A percentile compares a stretch with the other conserved stretches of the same genome.
Conservation (phyloP, 1,140 invertebrate genomes). For the Brachystomella parvula region DNA sequence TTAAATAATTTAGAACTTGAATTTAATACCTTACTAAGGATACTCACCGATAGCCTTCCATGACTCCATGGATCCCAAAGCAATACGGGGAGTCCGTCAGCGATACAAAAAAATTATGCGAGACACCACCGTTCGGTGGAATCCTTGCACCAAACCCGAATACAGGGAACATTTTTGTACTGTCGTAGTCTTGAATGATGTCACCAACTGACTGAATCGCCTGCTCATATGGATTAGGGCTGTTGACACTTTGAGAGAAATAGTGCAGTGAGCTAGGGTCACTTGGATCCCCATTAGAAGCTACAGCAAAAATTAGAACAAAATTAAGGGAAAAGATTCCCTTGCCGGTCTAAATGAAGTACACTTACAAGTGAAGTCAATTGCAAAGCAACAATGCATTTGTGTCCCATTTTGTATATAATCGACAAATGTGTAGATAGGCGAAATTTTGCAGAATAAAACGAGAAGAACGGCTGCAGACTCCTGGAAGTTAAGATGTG, state of each 20-base stretch:
- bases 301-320: constrained; percentile 42
- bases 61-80: constrained; percentile 42
- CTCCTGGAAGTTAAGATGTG: constrained; percentile 17
- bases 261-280: constrained; percentile 52
- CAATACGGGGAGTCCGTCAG: constrained; percentile 52
- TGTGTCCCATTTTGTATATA: constrained; percentile 53
- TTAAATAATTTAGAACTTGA: constrained; percentile 1
- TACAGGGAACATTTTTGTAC: constrained; percentile 44
- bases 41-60: constrained; percentile 41
- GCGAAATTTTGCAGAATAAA: constrained; percentile 39
- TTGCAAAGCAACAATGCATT: constrained; percentile 49
- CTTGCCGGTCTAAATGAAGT: not conserved
- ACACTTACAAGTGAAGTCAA: constrained; percentile 56
- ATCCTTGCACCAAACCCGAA: constrained; percentile 53
- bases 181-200: constrained; percentile 59
- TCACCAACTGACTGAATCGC: constrained; percentile 54
- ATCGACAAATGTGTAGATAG: constrained; percentile 51
- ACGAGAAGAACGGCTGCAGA: constrained; percentile 13
- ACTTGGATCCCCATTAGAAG: constrained; percentile 56
- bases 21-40: not conserved
- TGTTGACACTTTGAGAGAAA: constrained; percentile 28
- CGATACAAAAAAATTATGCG: constrained; percentile 55
- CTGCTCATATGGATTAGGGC: constrained; percentile 54
- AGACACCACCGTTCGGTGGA: constrained; percentile 48
- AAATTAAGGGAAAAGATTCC: not conserved